Percentiles rank a stretch among this genome's conserved stretches.
Evolutionary conservation across 2,888 invertebrate genomes (phyloP).

Genomic region (Pterostichus madidus): DNA sequence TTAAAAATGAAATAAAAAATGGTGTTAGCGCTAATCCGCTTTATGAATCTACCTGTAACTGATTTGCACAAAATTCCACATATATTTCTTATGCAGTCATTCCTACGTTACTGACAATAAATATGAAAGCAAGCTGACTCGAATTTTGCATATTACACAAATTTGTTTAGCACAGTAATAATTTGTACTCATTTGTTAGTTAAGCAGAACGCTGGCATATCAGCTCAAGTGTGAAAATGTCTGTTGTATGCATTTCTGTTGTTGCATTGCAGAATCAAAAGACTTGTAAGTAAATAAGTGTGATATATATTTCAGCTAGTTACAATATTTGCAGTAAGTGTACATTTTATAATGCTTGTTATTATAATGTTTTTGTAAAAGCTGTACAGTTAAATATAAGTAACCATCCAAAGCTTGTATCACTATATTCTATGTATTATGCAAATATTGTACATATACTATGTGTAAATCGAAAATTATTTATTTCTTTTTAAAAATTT

Average conservation of each 20-base stretch:
- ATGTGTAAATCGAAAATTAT: constrained; percentile 65
- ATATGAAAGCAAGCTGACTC: background rate
- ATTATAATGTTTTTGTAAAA: constrained; percentile 57
- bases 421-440: constrained; percentile 60
- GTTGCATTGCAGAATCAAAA: constrained; percentile 42
- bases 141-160: constrained; percentile 22
- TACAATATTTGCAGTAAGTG: constrained; percentile 65
- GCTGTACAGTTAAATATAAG: constrained; percentile 63
- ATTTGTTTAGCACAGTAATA: background rate
- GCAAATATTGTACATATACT: constrained; percentile 66
- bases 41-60: no score
- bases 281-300: constrained; percentile 59
- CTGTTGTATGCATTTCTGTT: constrained; percentile 6
- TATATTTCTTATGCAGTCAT: constrained; percentile 47
- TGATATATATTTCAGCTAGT: constrained; percentile 59
- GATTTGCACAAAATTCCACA: background rate
- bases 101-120: constrained; percentile 62
- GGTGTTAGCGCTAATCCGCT: no score
- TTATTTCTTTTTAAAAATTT: constrained; percentile 65
- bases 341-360: constrained; percentile 62
- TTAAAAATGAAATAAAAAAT: no score
- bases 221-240: constrained; percentile 28
- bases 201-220: constrained; percentile 41
- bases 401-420: constrained; percentile 64
- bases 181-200: constrained; percentile 19